phyloP scores from a whole-genome alignment of 2,797 vertebrate genomes.

The Vireo griseus region DNA sequence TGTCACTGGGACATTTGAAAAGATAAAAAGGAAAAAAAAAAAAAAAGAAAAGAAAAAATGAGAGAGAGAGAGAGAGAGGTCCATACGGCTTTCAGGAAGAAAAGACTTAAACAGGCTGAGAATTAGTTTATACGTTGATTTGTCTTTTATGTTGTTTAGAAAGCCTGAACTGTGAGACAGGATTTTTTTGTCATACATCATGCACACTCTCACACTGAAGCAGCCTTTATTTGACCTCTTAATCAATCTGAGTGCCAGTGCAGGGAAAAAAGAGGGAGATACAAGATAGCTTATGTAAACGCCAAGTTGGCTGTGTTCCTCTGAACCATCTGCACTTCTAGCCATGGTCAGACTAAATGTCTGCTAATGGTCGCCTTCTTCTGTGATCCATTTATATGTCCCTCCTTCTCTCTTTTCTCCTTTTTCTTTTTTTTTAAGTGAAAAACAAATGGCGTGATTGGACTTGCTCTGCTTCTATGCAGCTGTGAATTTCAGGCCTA shows the following conservation, averaged over 20 bases:
- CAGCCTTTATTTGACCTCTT: slow-evolving; percentile 77
- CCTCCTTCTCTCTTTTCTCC: neutral
- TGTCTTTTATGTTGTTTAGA: slow-evolving; percentile 61
- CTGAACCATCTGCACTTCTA: slow-evolving; percentile 72
- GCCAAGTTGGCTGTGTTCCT: slow-evolving; percentile 71
- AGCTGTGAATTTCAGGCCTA: slow-evolving; percentile 68
- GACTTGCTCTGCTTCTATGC: slow-evolving; percentile 52
- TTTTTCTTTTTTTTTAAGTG: slow-evolving; percentile 34
- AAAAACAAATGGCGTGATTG: slow-evolving; percentile 72
- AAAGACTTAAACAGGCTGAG: slow-evolving; percentile 23
- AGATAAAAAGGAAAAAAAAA: neutral
- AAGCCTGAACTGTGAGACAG: slow-evolving; percentile 59
- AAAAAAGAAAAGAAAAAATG: no score
- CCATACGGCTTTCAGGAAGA: slow-evolving; percentile 23
- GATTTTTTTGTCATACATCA: slow-evolving; percentile 67
- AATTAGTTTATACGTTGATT: slow-evolving; percentile 67
- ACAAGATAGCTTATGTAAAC: slow-evolving; percentile 61
- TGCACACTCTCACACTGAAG: slow-evolving; percentile 27
- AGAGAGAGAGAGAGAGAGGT: neutral
- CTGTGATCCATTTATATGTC: slow-evolving; percentile 51
- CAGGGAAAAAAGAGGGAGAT: slow-evolving; percentile 52
- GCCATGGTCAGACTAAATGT: slow-evolving; percentile 68
- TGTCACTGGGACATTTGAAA: neutral
- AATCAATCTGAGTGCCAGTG: slow-evolving; percentile 69
- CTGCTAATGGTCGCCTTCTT: slow-evolving; percentile 68